phyloP scores from a whole-genome alignment of 2,113 vertebrate genomes.

The Misgurnus mizolepis region DNA sequence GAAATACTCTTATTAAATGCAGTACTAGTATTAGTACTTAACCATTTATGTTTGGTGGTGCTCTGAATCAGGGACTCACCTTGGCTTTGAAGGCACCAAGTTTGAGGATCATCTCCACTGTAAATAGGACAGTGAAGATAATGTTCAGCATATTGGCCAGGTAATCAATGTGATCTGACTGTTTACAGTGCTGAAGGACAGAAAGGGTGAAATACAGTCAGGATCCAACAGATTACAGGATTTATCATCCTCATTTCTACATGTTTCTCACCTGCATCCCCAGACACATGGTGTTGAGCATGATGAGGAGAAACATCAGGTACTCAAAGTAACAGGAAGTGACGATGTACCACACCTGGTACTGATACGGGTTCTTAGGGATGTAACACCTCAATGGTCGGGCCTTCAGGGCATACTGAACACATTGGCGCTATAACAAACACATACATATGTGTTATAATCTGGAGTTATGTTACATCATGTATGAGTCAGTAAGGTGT shows the following conservation, averaged over 20 bases:
- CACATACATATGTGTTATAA: not conserved
- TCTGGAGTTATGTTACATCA: not conserved
- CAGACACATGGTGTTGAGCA: conserved; percentile 93
- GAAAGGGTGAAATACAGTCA: not conserved
- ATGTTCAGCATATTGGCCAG: conserved; percentile 89
- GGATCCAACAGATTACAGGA: not conserved
- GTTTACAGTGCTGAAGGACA: conserved; percentile 84
- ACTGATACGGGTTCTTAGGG: conserved; percentile 91
- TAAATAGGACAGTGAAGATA: conserved; percentile 90
- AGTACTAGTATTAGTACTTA: not conserved
- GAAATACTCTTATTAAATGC: not conserved
- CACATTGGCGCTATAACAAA: conserved; percentile 86
- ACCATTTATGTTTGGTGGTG: not conserved
- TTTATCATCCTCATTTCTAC: not conserved
- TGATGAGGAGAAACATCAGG: conserved; percentile 93
- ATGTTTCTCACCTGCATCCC: conserved; percentile 86
- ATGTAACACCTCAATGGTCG: conserved; percentile 89
- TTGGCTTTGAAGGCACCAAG: conserved; percentile 91
- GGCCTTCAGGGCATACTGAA: conserved; percentile 93
- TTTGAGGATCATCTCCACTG: conserved; percentile 88
- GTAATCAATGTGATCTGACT: conserved; percentile 86
- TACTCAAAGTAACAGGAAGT: conserved; percentile 96
- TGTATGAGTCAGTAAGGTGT: not conserved
- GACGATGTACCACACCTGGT: conserved; percentile 92
- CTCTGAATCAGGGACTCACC: conserved; percentile 65